Base-by-base conservation (phyloP, 2,113 vertebrate genomes). In the Prietella phreatophila region DNA sequence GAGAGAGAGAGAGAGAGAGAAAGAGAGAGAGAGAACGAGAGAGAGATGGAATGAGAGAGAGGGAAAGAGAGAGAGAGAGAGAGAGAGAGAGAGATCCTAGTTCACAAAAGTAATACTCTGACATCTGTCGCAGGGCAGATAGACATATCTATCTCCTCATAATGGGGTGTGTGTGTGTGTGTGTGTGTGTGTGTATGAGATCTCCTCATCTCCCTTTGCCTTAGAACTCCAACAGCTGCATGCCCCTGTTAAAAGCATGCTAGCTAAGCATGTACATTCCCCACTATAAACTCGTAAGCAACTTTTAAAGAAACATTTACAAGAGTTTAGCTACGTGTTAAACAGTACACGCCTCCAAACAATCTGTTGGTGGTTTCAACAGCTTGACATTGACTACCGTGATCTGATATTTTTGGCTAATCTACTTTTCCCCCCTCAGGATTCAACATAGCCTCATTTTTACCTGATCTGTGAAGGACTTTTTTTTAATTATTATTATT, bases 121-220 rank as follows among this genome's bases (percentile, higher is more conserved):
- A 60, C 90, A 91, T 86, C 86, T 92, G 90, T 53, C 39, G 15
- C 15, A 47, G 76, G 60, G 88, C 33, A 87, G 87, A 91, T 84
- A 86, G 89, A 90, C 82, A 56, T 84, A 85, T 85, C 60, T 30
- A 81, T 82, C 47, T 79, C 47, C 0, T 79, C 27, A 55, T 55
- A 30, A 80, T 80, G 27, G 39, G 25, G 71, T 75, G 71, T 25
- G 42, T 50, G 71, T 47, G 71, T 25, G 39, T 25, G 39, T 42
- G 39, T 76, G 20, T 27, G 39, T 15, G 42, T 78, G 75, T 47
- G 61, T 73, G 88, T 82, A 39, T 83, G 36, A 30, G 20, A 78
- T 53, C 25, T 69, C 25, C 25, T 60, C 19, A 76, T 56, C 63
- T 53, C 60, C 22, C 22, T 4, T 17, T 30, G n/a, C 50, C 25